Conservation (phyloP, 2,797 vertebrate species). For the Tympanoctomys barrerae region DNA sequence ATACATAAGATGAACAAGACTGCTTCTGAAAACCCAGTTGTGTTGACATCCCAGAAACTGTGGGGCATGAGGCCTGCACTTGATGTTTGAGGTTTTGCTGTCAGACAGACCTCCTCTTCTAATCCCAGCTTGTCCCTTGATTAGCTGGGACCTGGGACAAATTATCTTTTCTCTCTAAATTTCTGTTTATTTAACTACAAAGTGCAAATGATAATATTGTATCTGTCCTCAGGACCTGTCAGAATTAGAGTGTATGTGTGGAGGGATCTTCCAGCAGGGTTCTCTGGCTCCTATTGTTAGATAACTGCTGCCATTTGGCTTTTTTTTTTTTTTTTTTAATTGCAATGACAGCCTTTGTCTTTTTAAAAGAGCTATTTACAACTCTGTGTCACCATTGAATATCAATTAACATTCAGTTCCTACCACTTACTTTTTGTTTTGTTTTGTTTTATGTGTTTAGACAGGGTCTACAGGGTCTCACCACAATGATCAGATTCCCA, state of each 20-base stretch:
- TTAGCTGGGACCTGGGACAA: neutral
- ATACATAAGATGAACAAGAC: neutral
- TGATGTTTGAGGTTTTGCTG: neutral
- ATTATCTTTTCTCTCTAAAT: neutral
- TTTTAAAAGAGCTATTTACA: constrained; percentile 43
- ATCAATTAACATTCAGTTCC: neutral
- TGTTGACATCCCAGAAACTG: neutral
- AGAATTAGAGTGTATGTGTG: neutral
- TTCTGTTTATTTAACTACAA: neutral
- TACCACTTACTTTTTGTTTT: neutral
- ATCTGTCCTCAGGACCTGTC: neutral
- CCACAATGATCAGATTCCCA: too few species aligned
- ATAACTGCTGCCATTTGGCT: neutral
- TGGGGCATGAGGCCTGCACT: neutral
- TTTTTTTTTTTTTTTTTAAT: constrained; percentile 1
- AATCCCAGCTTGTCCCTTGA: neutral
- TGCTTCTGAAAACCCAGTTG: neutral
- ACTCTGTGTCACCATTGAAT: neutral
- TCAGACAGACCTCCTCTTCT: neutral
- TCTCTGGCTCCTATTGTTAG: neutral
- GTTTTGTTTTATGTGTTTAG: too few species aligned
- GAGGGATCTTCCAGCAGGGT: neutral
- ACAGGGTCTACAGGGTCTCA: too few species aligned
- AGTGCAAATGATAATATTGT: neutral
- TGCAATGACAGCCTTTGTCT: neutral